Evolutionary conservation across 2,888 invertebrate genomes (phyloP).

Genomic region (Drosophila buzzatii): DNA sequence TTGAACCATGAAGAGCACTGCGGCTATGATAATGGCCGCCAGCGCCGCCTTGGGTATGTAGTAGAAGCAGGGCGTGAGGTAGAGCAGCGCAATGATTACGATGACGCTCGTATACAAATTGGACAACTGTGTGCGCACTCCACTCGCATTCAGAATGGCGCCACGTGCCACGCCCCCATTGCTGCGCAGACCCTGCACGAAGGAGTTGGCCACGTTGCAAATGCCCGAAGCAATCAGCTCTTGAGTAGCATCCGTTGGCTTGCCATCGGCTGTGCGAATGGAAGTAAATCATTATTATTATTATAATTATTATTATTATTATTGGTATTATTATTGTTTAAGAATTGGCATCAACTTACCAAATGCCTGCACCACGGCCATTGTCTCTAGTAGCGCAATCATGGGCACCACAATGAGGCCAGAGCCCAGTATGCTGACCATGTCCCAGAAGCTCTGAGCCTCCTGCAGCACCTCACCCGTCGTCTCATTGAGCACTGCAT

Average conservation of each 20-base stretch:
- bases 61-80: constrained; percentile 95
- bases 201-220: constrained; percentile 92
- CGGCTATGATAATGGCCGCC: constrained; percentile 96
- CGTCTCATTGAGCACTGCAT: constrained; percentile 87
- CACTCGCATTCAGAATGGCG: constrained; percentile 95
- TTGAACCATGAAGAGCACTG: constrained; percentile 96
- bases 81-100: constrained; percentile 93
- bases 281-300: neutral
- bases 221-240: constrained; percentile 95
- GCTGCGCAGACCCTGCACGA: constrained; percentile 93
- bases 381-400: constrained; percentile 94
- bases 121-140: constrained; percentile 93
- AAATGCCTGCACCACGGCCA: constrained; percentile 88
- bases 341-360: constrained; percentile 57
- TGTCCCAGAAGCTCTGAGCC: constrained; percentile 87
- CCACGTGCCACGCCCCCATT: constrained; percentile 93
- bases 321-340: neutral
- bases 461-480: constrained; percentile 81
- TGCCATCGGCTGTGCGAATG: constrained; percentile 88
- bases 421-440: constrained; percentile 92
- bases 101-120: constrained; percentile 93
- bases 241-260: constrained; percentile 95
- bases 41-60: constrained; percentile 94
- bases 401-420: constrained; percentile 95
- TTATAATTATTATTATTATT: neutral